Conservation (phyloP, 30 jellyfish, hydroid and myxozoan genomes). For the Nemopilema nomurai region DNA sequence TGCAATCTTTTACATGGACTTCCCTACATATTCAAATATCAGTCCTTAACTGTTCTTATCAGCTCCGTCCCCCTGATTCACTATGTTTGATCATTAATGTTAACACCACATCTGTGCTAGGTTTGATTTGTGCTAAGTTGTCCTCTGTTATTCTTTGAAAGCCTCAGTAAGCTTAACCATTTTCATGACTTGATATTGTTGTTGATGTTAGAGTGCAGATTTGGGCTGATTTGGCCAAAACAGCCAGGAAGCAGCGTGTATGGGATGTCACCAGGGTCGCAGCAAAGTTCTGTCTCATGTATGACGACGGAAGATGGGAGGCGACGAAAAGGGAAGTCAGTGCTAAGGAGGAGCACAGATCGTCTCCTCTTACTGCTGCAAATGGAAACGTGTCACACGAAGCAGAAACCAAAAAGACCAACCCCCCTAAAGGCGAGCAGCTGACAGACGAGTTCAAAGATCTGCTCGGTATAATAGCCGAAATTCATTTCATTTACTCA, state of each 20-base stretch:
- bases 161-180: too few species aligned
- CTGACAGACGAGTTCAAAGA: constrained; percentile 46
- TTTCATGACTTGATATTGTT: too few species aligned
- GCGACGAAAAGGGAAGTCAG: constrained; percentile 48
- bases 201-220: constrained; percentile 79
- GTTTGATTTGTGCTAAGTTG: too few species aligned
- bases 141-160: too few species aligned
- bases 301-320: constrained; percentile 76
- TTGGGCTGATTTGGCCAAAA: constrained; percentile 86
- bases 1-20: too few species aligned
- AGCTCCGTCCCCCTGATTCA: too few species aligned
- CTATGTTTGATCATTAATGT: too few species aligned
- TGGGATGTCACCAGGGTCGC: constrained; percentile 95
- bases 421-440: constrained; percentile 5
- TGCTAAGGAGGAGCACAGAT: constrained; percentile 36
- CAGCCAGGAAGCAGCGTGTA: constrained; percentile 82
- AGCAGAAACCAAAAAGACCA: constrained; percentile 8
- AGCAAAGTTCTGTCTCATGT: constrained; percentile 72
- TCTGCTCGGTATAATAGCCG: constrained; percentile 67
- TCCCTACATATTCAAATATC: too few species aligned
- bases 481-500: constrained; percentile 85
- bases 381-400: constrained; percentile 14
- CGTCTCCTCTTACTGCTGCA: constrained; percentile 6
- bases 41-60: too few species aligned
- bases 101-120: too few species aligned